Base-by-base conservation (phyloP, 2,888 invertebrate species). In the Nineta flava region DNA sequence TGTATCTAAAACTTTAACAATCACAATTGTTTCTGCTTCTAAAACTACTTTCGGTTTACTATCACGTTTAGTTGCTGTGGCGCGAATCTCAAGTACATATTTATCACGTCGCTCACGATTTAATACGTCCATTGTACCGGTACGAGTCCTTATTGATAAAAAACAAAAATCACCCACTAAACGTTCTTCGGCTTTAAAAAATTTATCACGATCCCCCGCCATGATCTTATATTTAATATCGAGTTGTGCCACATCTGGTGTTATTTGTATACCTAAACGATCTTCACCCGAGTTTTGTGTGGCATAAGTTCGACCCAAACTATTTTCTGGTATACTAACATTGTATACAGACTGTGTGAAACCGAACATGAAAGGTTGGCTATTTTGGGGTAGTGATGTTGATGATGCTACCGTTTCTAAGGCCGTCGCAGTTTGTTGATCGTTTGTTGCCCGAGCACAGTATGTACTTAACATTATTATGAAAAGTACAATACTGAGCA, bases 161-260 rank as follows among this genome's bases (percentile, higher is more conserved):
- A 97, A 97, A 65, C 90, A 91, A 71, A 95, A 94, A 70, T 96
- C 93, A 38, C 96, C 96, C 49, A 96, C 84, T 53, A 80, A 71
- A 52, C 83, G 76, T 58, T 88, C 85, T 65, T 95, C 94, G 9
- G 90, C 90, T 65, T 91, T 92, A 70, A 96, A 96, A 63, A 94
- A 84, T 63, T 84, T 85, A 62, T 90, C 87, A 49, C 79, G 79
- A 69, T 94, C 92, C 44, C 94, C 93, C 59, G 79, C 79, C 16
- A 84, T 76, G 63, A 97, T 92, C 62, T 85, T 84, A 69, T 83
- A 97, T 56, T 84, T 83, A 46, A 95, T 77, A 56, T 79, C 79
- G 49, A 69, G 61, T 50, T 65, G 64, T 21, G 34, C 16, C 21
- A 15, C 48, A 7, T 67, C 65, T 52, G 63, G 68, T 17, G 61